phyloP scores from a whole-genome alignment of 2,113 vertebrate species.

The Oncorhynchus nerka region DNA sequence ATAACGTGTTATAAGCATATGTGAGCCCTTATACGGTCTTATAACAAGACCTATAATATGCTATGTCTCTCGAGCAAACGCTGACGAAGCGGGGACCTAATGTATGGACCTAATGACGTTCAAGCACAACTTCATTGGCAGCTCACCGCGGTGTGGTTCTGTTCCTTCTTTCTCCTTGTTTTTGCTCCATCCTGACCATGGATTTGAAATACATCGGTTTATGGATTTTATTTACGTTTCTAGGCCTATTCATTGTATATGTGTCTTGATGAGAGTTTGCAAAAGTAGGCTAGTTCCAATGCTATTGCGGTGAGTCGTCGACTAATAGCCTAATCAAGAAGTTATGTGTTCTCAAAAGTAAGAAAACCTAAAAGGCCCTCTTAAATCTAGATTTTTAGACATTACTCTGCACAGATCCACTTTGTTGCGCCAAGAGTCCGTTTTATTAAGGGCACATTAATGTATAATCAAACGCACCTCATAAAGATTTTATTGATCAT shows the following conservation, averaged over 20 bases:
- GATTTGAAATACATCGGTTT: not conserved
- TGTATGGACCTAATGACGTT: not conserved
- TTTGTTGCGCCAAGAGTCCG: conserved; percentile 76
- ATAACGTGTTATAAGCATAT: too few relatives aligned
- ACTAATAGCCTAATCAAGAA: not conserved
- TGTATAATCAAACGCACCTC: conserved; percentile 98
- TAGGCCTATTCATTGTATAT: not conserved
- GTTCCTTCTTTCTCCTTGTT: not conserved
- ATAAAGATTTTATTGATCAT: conserved; percentile 99
- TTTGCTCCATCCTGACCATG: not conserved
- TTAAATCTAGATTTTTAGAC: conserved; percentile 1
- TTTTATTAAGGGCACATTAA: conserved; percentile 96
- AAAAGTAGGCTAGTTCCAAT: not conserved
- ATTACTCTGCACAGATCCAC: conserved; percentile 45
- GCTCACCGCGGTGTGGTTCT: not conserved
- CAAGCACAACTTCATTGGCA: conserved; percentile 11
- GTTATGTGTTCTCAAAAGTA: not conserved
- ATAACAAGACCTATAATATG: too few relatives aligned
- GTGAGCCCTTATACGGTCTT: too few relatives aligned
- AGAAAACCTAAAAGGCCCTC: not conserved
- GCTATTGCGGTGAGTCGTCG: not conserved
- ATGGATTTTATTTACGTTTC: not conserved
- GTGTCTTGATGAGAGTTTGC: not conserved
- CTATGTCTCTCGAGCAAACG: too few relatives aligned
- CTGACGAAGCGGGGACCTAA: too few relatives aligned